These are phyloP conservation scores for Varecia variegata DNA, from an alignment of 2,797 vertebrate genomes.

Conservation along the genomic window DNA sequence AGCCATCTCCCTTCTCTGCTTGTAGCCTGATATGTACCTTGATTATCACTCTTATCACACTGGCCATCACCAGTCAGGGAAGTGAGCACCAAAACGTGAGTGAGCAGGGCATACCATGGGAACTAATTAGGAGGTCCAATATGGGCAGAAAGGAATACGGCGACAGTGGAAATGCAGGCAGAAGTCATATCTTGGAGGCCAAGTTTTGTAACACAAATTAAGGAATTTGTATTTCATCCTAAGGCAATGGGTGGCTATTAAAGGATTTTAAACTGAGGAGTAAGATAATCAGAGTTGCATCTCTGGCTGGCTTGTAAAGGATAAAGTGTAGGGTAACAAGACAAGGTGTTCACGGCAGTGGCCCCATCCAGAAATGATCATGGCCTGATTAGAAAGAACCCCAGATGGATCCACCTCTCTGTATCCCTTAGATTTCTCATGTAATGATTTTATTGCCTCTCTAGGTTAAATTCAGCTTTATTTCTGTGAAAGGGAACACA, in stretches of 20 bases:
- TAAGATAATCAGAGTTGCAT: background rate
- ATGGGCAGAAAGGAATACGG: background rate
- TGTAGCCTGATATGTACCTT: background rate
- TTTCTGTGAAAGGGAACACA: background rate
- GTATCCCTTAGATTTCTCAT: background rate
- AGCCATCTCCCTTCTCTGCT: background rate
- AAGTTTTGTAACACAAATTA: background rate
- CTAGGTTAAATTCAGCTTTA: background rate
- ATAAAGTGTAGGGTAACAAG: background rate
- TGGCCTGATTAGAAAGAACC: background rate
- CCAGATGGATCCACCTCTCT: background rate
- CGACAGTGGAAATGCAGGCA: background rate
- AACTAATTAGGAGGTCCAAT: background rate
- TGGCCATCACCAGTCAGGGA: background rate
- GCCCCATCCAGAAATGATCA: background rate
- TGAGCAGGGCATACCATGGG: background rate
- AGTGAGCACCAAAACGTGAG: background rate
- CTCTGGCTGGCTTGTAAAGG: background rate
- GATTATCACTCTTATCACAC: background rate
- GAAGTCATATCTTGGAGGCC: background rate
- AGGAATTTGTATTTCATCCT: background rate
- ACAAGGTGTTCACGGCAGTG: background rate
- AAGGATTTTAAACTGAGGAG: constrained; percentile 2
- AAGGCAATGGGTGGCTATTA: background rate
- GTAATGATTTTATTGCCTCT: background rate